Evolutionary conservation across 1,140 invertebrate species (phyloP).

Genomic region (Ceratoteleas bidentatus): DNA sequence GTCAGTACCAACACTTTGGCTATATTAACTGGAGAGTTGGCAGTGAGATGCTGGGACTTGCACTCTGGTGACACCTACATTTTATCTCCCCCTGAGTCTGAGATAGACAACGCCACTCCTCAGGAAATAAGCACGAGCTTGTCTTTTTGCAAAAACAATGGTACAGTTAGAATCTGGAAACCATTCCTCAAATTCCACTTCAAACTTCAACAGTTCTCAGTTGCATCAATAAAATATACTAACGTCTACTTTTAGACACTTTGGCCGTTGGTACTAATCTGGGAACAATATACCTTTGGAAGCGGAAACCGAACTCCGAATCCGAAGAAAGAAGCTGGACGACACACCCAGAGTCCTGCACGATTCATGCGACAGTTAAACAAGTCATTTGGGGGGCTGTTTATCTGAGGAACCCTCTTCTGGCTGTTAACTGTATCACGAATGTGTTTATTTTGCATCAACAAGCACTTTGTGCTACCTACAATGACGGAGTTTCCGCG

Average conservation of each 20-base stretch:
- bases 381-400: conserved; percentile 88
- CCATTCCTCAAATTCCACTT: too few relatives aligned
- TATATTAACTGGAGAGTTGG: conserved; percentile 89
- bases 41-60: conserved; percentile 95
- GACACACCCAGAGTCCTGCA: conserved; percentile 83
- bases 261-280: conserved; percentile 95
- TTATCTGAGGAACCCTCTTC: conserved; percentile 85
- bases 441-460: conserved; percentile 93
- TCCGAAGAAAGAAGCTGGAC: conserved; percentile 83
- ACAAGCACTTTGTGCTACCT: conserved; percentile 89
- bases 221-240: too few relatives aligned
- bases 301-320: conserved; percentile 78
- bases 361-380: conserved; percentile 87
- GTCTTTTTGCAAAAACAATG: conserved; percentile 80
- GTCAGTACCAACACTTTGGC: conserved; percentile 87
- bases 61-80: conserved; percentile 96
- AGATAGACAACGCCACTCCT: conserved; percentile 70
- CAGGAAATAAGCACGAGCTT: conserved; percentile 79
- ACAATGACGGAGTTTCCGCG: conserved; percentile 87
- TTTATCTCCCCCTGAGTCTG: conserved; percentile 81
- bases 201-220: too few relatives aligned
- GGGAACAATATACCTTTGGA: conserved; percentile 95
- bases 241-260: conserved; percentile 68
- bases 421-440: conserved; percentile 92
- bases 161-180: conserved; percentile 45